Percentiles rank a stretch among this genome's conserved stretches.
Evolutionary conservation across 2,888 invertebrate species (phyloP).

Genomic region (Oeneis ivallda): DNA sequence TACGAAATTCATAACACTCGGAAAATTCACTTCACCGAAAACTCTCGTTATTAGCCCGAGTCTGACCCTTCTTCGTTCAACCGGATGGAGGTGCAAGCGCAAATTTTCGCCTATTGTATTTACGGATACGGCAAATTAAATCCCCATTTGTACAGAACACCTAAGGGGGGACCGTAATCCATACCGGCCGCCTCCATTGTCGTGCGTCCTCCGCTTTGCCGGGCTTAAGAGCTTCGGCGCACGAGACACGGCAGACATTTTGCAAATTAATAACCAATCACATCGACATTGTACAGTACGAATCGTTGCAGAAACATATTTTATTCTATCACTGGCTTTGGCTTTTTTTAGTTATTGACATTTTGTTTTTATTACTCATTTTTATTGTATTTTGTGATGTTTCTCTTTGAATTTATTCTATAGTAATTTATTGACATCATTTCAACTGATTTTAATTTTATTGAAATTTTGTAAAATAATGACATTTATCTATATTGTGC

Average conservation of each 20-base stretch:
- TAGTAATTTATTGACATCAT: too few relatives aligned
- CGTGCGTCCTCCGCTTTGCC: slow-evolving; percentile 57
- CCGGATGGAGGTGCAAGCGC: slow-evolving; percentile 52
- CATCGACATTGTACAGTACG: slow-evolving; percentile 33
- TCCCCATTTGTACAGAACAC: slow-evolving; percentile 69
- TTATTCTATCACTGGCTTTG: too few relatives aligned
- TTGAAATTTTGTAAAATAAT: too few relatives aligned
- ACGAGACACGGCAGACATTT: slow-evolving; percentile 57
- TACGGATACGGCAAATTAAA: slow-evolving; percentile 74
- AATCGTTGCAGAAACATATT: too few relatives aligned
- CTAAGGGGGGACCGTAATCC: slow-evolving; percentile 66
- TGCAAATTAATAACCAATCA: slow-evolving; percentile 71
- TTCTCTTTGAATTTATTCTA: too few relatives aligned
- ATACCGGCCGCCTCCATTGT: slow-evolving; percentile 66
- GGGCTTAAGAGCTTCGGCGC: slow-evolving; percentile 65
- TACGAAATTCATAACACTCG: slow-evolving; percentile 35
- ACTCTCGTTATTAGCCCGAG: slow-evolving; percentile 38
- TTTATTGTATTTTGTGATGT: too few relatives aligned
- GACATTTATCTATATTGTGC: too few relatives aligned
- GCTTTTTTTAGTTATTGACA: too few relatives aligned
- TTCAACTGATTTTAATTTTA: too few relatives aligned
- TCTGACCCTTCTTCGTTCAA: slow-evolving; percentile 43
- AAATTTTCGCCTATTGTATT: slow-evolving; percentile 69
- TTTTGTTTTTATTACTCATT: too few relatives aligned
- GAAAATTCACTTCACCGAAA: slow-evolving; percentile 37